Percentiles rank a stretch among this genome's conserved stretches.
These are phyloP conservation scores for Osmerus mordax DNA, from an alignment of 2,113 vertebrate species.

Conservation along the genomic window DNA sequence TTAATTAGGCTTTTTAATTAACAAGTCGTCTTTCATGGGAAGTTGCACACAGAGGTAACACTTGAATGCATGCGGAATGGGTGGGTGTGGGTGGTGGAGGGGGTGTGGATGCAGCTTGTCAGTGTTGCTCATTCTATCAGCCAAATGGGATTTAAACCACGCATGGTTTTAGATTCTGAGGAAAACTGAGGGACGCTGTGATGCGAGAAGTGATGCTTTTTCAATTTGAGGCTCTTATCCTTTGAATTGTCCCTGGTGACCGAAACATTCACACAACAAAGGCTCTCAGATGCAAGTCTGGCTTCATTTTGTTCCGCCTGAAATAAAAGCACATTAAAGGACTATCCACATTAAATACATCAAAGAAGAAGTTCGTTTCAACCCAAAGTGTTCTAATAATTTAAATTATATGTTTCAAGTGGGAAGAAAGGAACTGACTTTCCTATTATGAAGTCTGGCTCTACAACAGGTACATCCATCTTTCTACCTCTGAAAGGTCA, in stretches of 20 bases:
- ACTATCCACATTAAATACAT: background rate
- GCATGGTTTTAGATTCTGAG: background rate
- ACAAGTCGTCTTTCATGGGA: constrained; percentile 1
- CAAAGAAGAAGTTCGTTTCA: background rate
- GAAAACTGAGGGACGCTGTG: background rate
- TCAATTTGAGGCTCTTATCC: constrained; percentile 1
- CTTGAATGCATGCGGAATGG: constrained; percentile 18
- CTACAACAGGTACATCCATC: no score
- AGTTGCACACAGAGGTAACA: constrained; percentile 9
- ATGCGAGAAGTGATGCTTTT: background rate
- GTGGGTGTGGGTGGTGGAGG: background rate
- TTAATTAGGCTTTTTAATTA: constrained; percentile 32
- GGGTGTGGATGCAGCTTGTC: constrained; percentile 1
- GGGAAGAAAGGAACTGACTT: no score
- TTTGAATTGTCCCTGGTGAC: background rate
- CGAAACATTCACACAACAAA: background rate
- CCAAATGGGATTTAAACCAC: background rate
- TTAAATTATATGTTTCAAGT: no score
- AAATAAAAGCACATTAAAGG: background rate
- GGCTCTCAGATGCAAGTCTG: background rate
- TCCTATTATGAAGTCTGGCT: no score
- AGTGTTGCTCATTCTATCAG: constrained; percentile 1
- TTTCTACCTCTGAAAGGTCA: no score
- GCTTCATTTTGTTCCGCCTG: background rate
- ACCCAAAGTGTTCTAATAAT: no score